These are phyloP conservation scores for Drosophila sturtevanti DNA, from an alignment of 1,140 invertebrate genomes.

Conservation along the genomic window DNA sequence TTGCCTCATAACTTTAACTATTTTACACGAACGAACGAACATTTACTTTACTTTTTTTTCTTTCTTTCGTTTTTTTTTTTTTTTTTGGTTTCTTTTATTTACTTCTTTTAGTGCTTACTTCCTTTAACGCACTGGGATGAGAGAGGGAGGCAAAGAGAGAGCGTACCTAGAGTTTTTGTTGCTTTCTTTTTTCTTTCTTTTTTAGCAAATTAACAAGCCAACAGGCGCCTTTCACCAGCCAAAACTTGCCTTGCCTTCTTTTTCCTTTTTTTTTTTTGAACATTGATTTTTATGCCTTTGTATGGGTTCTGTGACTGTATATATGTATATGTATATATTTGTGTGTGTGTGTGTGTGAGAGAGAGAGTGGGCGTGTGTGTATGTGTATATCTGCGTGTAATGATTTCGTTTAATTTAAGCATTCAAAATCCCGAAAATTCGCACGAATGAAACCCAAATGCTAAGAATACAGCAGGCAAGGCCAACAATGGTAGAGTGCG, in stretches of 20 bases:
- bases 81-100: conserved; percentile 54
- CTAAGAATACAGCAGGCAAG: conserved; percentile 3
- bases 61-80: conserved; percentile 16
- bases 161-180: conserved; percentile 19
- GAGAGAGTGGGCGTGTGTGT: background rate
- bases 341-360: conserved; percentile 1
- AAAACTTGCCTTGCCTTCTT: conserved; percentile 18
- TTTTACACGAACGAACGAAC: conserved; percentile 63
- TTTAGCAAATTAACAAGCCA: conserved; percentile 62
- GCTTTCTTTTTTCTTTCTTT: conserved; percentile 17
- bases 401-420: conserved; percentile 36
- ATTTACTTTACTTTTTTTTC: conserved; percentile 54
- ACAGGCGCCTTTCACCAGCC: conserved; percentile 29
- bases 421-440: conserved; percentile 10
- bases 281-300: conserved; percentile 45
- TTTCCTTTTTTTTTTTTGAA: conserved; percentile 25
- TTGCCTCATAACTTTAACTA: conserved; percentile 71
- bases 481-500: conserved; percentile 16
- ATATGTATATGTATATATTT: conserved; percentile 17
- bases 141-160: background rate
- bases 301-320: conserved; percentile 9
- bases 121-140: conserved; percentile 9
- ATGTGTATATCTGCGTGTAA: conserved; percentile 21
- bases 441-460: conserved; percentile 10
- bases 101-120: conserved; percentile 59